Conservation (phyloP, 2,888 invertebrate genomes). For the Agrochola macilenta region DNA sequence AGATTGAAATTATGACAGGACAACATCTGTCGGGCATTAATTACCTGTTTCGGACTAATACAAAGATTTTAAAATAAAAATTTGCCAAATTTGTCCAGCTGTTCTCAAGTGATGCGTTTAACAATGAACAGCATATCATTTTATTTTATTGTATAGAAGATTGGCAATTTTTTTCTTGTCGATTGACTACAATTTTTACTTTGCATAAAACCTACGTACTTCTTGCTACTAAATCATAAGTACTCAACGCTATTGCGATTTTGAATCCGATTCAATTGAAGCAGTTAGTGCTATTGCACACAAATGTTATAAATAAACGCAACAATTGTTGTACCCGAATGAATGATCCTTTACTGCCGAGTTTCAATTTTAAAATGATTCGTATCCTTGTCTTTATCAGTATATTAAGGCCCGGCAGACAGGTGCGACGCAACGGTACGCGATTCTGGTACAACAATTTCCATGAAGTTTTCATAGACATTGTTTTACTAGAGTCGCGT, state of each 20-base stretch:
- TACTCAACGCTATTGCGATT: not conserved
- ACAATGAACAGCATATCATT: too few relatives aligned
- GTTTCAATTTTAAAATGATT: not conserved
- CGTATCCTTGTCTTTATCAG: not conserved
- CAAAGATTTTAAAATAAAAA: too few relatives aligned
- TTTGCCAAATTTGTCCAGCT: too few relatives aligned
- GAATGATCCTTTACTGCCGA: not conserved
- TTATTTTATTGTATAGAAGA: too few relatives aligned
- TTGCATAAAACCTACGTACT: not conserved
- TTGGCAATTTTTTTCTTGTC: not conserved
- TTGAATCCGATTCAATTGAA: not conserved
- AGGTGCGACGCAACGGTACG: not conserved
- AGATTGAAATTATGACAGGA: too few relatives aligned
- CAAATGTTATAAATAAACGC: constrained; percentile 27
- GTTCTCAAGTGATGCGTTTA: too few relatives aligned
- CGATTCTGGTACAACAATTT: not conserved
- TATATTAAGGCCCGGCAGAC: too few relatives aligned
- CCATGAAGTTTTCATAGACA: not conserved
- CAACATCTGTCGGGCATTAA: too few relatives aligned
- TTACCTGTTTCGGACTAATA: too few relatives aligned
- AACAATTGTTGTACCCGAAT: constrained; percentile 6
- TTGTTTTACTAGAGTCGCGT: not conserved
- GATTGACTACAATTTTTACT: not conserved
- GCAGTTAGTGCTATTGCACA: not conserved
- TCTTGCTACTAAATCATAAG: not conserved